Conservation (phyloP, 1,140 invertebrate genomes). For the Drosophila virilis region DNA sequence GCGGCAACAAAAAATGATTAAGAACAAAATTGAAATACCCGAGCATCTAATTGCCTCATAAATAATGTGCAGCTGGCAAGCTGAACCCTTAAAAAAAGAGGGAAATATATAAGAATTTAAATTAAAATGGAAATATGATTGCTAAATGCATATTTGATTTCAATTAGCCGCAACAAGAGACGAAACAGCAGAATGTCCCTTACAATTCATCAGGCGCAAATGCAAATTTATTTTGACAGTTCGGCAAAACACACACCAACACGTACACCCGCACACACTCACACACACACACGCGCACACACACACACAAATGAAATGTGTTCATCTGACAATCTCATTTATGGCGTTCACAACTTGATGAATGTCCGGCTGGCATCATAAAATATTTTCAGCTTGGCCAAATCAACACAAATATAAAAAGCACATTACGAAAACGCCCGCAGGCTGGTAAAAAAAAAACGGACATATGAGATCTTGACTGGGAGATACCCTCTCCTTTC, state of each 20-base stretch:
- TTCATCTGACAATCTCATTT: constrained; percentile 64
- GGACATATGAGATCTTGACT: constrained; percentile 4
- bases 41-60: constrained; percentile 69
- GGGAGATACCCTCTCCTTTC: constrained; percentile 1
- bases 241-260: constrained; percentile 11
- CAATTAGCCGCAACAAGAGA: constrained; percentile 46
- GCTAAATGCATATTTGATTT: constrained; percentile 79
- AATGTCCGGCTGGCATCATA: constrained; percentile 45
- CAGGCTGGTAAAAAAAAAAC: constrained; percentile 19
- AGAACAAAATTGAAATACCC: constrained; percentile 10
- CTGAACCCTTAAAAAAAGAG: not conserved
- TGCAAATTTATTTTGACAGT: constrained; percentile 69
- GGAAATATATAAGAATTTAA: constrained; percentile 32
- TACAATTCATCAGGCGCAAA: constrained; percentile 39
- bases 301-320: constrained; percentile 24
- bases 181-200: constrained; percentile 4
- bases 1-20: constrained; percentile 18
- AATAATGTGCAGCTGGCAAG: constrained; percentile 49
- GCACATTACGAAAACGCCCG: constrained; percentile 50
- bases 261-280: not conserved
- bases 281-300: not conserved
- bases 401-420: constrained; percentile 58
- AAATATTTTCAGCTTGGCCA: constrained; percentile 49
- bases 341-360: constrained; percentile 58
- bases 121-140: constrained; percentile 36